Evolutionary conservation across 2,113 vertebrate species (phyloP).

Genomic region (Neogale vison): DNA sequence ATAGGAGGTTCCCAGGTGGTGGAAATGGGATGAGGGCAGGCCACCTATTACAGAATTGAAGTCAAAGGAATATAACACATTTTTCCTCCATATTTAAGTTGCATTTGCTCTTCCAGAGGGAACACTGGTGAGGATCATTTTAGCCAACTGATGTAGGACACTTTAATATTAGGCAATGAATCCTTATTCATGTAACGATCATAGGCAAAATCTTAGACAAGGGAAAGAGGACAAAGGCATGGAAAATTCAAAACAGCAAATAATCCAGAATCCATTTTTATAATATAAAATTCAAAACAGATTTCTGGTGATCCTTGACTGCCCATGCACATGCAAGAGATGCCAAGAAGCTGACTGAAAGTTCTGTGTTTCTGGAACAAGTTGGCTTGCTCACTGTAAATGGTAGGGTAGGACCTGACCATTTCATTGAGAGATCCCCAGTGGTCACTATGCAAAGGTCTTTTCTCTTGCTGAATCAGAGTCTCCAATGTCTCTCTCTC

Average conservation of each 20-base stretch:
- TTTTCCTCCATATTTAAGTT: not conserved
- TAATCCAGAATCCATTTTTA: not conserved
- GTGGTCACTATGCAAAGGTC: not conserved
- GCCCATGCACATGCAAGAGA: not conserved
- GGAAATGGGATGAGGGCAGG: not conserved
- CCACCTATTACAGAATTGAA: not conserved
- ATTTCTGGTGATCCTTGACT: not conserved
- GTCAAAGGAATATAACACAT: not conserved
- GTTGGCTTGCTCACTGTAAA: not conserved
- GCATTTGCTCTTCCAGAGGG: not conserved
- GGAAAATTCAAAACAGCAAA: not conserved
- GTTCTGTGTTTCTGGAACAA: not conserved
- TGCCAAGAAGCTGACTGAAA: not conserved
- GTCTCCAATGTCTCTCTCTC: not conserved
- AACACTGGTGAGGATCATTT: not conserved
- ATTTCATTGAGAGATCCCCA: not conserved
- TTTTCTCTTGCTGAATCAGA: not conserved
- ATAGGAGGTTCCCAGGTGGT: not conserved
- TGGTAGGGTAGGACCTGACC: not conserved
- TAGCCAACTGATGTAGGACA: not conserved
- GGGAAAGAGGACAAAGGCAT: not conserved
- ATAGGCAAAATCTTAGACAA: not conserved
- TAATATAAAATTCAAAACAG: not conserved
- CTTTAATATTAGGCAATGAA: not conserved
- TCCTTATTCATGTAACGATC: not conserved